These are phyloP conservation scores for Gobio occitaniae DNA, from an alignment of 2,797 vertebrate genomes.

Conservation along the genomic window DNA sequence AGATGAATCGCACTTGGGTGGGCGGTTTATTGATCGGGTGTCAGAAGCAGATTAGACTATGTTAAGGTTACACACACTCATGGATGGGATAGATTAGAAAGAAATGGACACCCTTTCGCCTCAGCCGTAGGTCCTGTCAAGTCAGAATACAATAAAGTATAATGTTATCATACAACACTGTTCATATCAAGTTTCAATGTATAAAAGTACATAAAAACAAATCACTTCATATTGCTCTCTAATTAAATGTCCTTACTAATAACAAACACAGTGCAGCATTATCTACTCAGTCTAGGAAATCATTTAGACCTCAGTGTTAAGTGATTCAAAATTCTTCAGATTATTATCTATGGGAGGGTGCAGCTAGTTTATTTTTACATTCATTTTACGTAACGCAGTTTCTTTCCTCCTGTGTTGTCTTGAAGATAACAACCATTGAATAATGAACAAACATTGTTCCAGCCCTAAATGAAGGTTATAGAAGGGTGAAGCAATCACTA, in stretches of 20 bases:
- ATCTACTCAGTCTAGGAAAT: neutral
- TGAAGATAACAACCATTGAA: slow-evolving; percentile 44
- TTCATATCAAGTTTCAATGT: slow-evolving; percentile 7
- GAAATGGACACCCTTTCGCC: slow-evolving; percentile 59
- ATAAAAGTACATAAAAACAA: neutral
- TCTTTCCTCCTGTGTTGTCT: neutral
- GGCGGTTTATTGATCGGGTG: slow-evolving; percentile 73
- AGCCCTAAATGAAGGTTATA: slow-evolving; percentile 63
- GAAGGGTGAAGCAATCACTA: slow-evolving; percentile 55
- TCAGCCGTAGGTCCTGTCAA: slow-evolving; percentile 47
- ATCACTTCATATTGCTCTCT: neutral
- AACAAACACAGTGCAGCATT: neutral
- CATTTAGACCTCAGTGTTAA: neutral
- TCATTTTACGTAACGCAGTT: neutral
- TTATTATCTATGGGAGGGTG: neutral
- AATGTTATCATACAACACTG: slow-evolving; percentile 7
- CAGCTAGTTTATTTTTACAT: slow-evolving; percentile 13
- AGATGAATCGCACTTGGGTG: slow-evolving; percentile 67
- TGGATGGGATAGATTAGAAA: slow-evolving; percentile 66
- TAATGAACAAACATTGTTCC: slow-evolving; percentile 48
- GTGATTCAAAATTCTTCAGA: neutral
- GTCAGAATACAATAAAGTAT: slow-evolving; percentile 20
- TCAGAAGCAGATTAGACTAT: slow-evolving; percentile 70
- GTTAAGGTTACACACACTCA: slow-evolving; percentile 63
- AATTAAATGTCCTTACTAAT: neutral